Base-by-base conservation (phyloP, 2,888 invertebrate species). In the Coleophora flavipennella region DNA sequence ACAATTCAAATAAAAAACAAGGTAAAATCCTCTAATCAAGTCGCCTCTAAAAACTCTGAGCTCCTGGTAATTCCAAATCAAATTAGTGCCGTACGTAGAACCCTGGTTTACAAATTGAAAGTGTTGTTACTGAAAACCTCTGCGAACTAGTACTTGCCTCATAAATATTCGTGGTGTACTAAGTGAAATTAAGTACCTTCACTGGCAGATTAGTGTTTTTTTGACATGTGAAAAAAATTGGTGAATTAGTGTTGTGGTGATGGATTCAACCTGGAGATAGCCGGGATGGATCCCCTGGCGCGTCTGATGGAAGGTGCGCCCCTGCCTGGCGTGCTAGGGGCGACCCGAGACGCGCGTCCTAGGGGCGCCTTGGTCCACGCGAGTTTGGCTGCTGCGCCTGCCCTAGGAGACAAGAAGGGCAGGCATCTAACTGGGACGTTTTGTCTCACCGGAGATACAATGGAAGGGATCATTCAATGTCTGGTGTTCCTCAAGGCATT, bases 391-490 rank as follows among this genome's bases (percentile, higher is more conserved):
- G 91, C 92, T 41, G 89, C 91, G 39, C 90, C 92, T 40, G 89
- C 92, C 38, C 90, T 93, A 29, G 79, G 77, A 1, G 84, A 83
- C 59, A 90, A 92, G 61, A 91, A 92, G 67, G 92, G 92, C 51
- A 87, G 94, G 49, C 94, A 94, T 67, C 87, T 95, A 48, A 93
- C 93, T 12, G 95, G 95, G 55, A 94, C 94, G 38, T 95, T 95
- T 81, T 94, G 94, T 65, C 89, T 95, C 44, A 93, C 94, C 35
- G 95, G 95, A 39, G 95, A 95, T 79, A 95, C 95, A 44, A 95
- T 95, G 94, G 95, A 95, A 70, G 95, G 94, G 57, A 95, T 95
- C 67, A 94, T 95, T 68, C 95, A 95, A 85, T 95, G 95, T 74
- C 88, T 95, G 62, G 95, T 95, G 59, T 95, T 95, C 85, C 90